Base-by-base conservation (phyloP, 2,888 invertebrate species). In the Parasteatoda lunata region DNA sequence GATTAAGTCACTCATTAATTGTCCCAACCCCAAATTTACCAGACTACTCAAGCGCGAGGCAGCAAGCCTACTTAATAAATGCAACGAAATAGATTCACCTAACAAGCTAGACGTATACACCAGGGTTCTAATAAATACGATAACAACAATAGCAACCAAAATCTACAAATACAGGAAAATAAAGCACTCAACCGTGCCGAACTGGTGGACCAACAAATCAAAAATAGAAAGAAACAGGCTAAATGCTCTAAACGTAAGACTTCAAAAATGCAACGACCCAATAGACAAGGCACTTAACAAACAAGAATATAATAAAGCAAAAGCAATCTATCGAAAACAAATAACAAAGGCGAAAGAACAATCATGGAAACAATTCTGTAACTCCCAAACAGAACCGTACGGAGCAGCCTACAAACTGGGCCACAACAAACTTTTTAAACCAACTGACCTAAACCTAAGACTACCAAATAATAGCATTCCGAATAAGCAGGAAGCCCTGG, bases 131-230 rank as follows among this genome's bases (percentile, higher is more conserved):
- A 4, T 4, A 0, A 0, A 59, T 7, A 4, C 8, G 0, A 0
- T 0, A 4, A 4, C 4, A 0, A 4, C 0, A 7, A 7, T 7
- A 7, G 59, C 7, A 3, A 59, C 9, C 0, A 4, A 6, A 6
- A 59, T 3, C 7, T 4, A 59, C 7, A 7, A 7, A 59, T 7
- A 3, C 0, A 7, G 8, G 6, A 7, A 7, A 0, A 4, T 4
- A 13, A 7, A 7, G 5, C 13, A 6, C 4, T 4, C 4, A 59
- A 6, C 59, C 8, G 11, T 0, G 0, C 8, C 13, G 5, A 54
- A 2, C 3, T 54, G 54, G 54, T 54, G 54, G 54, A 54, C 54
- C 3, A 54, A 54, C 3, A 13, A 54, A 54, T 4, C 4, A 54
- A 13, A 8, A 4, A 54, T 54, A 9, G 30, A 30, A 30, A 30